Conservation (phyloP, 2,797 vertebrate genomes). For the Holocentrus rufus region DNA sequence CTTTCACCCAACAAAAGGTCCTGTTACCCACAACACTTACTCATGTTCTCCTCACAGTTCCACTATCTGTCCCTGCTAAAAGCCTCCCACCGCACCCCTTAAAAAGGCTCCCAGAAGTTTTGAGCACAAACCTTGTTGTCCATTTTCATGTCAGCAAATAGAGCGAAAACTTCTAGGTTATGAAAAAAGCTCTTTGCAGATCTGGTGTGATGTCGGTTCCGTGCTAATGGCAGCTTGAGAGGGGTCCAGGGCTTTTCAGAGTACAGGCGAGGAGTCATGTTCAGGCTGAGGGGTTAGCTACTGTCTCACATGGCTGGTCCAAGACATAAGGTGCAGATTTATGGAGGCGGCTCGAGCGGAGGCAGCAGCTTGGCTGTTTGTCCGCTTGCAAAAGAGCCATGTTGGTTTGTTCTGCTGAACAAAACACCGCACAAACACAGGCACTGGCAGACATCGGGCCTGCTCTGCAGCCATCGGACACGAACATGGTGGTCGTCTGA, state of each 20-base stretch:
- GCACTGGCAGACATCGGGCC: neutral
- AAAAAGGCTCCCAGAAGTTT: neutral
- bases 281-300: conserved; percentile 39
- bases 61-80: conserved; percentile 2
- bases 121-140: conserved; percentile 4
- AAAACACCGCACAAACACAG: conserved; percentile 33
- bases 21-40: conserved; percentile 1
- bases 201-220: neutral
- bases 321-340: neutral
- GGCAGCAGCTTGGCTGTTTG: conserved; percentile 45
- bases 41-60: conserved; percentile 2
- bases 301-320: neutral
- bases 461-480: neutral
- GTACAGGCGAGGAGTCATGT: neutral
- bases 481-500: neutral
- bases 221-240: neutral
- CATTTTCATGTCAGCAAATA: conserved; percentile 22
- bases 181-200: neutral
- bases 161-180: conserved; percentile 16
- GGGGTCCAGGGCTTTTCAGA: neutral
- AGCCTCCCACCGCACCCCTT: neutral
- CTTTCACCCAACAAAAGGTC: conserved; percentile 36
- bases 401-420: conserved; percentile 44
- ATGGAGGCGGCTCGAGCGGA: conserved; percentile 30
- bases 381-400: conserved; percentile 44